These are phyloP conservation scores for Aselliscus stoliczkanus DNA, from an alignment of 2,797 vertebrate genomes.

Conservation along the genomic window DNA sequence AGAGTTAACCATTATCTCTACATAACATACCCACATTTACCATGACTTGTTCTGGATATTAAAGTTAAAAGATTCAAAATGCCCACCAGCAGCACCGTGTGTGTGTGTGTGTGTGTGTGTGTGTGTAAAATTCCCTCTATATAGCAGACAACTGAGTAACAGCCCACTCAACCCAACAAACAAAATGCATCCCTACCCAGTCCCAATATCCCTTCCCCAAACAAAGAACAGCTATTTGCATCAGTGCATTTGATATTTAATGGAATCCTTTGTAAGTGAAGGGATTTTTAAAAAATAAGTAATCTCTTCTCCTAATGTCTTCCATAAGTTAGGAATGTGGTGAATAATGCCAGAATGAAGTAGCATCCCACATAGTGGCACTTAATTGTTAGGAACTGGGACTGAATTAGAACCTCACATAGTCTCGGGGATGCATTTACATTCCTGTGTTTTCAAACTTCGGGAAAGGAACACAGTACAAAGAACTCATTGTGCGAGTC, in stretches of 20 bases:
- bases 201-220: background rate
- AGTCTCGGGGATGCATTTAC: background rate
- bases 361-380: too few species aligned
- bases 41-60: background rate
- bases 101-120: background rate
- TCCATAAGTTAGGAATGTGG: background rate
- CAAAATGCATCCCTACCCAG: background rate
- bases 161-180: background rate
- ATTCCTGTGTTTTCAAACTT: background rate
- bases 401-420: background rate
- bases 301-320: background rate
- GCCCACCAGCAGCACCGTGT: background rate
- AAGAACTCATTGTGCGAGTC: background rate
- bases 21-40: background rate
- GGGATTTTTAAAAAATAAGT: background rate
- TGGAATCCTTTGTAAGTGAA: background rate
- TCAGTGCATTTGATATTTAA: background rate
- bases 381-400: background rate
- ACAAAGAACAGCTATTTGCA: background rate
- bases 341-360: background rate
- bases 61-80: background rate
- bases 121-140: background rate
- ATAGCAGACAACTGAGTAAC: background rate
- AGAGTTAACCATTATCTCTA: background rate
- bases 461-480: background rate